Base-by-base conservation (phyloP, 2,797 vertebrate genomes). In the Trachurus trachurus region DNA sequence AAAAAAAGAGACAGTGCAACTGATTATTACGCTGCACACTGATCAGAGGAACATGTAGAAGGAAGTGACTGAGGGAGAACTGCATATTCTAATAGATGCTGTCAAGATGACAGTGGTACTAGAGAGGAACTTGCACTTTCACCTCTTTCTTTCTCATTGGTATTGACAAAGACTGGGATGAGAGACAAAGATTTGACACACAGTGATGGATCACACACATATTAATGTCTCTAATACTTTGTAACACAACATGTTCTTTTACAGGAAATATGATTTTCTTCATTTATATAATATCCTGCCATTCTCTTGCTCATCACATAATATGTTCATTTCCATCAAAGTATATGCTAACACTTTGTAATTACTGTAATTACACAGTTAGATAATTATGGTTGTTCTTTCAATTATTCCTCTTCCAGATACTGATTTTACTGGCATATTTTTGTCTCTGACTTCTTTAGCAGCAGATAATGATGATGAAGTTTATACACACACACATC, bases 281-380 rank as follows among this genome's bases (percentile, higher is more conserved):
- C 31, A 50, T 60, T 50, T 29, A 15, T 57, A 58, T 45, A 3
- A 57, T 13, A 40, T 0, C 0, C 19, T 47, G 17, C 16, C 15
- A 29, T 31, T 21, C 16, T 11, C 29, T 10, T 45, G 57, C 12
- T 49, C 15, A 54, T 52, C 37, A 13, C 19, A 73, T 68, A 70
- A 12, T 13, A 61, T 19, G 22, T 22, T 64, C 31, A 65, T 53
- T 54, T 60, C 37, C 44, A 58, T 58, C 58, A 22, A 17, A 26
- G 26, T 26, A 57, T n/a, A 56, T 5, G 66, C 39, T 69, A 13
- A 61, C 8, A 52, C n/a, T 9, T 11, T 13, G 40, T 62, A 63
- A 76, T 82, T 16, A 76, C 17, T 62, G 21, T 44, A 71, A 84
- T 79, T 74, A 56, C 26, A 61, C 9, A 60, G 39, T 44, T 39